Conservation (phyloP, 1,140 invertebrate genomes). For the Formica exsecta region DNA sequence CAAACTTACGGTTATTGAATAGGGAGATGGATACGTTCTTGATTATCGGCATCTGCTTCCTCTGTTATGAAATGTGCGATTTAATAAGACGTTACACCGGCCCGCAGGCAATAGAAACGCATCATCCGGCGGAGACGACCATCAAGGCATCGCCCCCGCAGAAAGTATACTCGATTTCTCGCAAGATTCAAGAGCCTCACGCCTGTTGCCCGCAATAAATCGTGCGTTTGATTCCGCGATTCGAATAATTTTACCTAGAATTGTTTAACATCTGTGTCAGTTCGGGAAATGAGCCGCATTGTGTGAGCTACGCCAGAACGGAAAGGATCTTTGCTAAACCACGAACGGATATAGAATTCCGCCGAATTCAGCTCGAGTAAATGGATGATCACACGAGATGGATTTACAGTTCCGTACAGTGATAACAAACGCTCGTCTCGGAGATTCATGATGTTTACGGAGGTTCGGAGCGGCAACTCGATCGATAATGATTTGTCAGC, state of each 20-base stretch:
- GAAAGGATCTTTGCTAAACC: neutral
- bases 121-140: slow-evolving; percentile 70
- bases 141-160: slow-evolving; percentile 71
- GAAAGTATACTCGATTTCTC: slow-evolving; percentile 83
- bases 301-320: neutral
- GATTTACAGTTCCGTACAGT: slow-evolving; percentile 47
- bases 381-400: slow-evolving; percentile 48
- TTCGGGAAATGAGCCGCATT: slow-evolving; percentile 5
- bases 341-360: slow-evolving; percentile 35
- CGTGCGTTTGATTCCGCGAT: neutral
- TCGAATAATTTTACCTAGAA: neutral
- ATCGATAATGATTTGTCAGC: slow-evolving; percentile 57
- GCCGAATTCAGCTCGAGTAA: neutral
- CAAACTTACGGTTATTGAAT: slow-evolving; percentile 25
- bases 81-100: slow-evolving; percentile 82
- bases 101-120: slow-evolving; percentile 75
- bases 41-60: slow-evolving; percentile 87
- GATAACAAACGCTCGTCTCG: slow-evolving; percentile 52
- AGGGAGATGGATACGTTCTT: slow-evolving; percentile 87
- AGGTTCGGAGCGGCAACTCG: slow-evolving; percentile 18
- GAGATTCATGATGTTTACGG: slow-evolving; percentile 63
- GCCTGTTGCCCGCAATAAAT: slow-evolving; percentile 75
- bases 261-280: neutral
- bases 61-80: slow-evolving; percentile 88
- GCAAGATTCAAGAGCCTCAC: slow-evolving; percentile 74